Evolutionary conservation across 2,797 vertebrate genomes (phyloP), one percentile per base, ranked within the genome.

Genomic region (Gallinago nigripennis): DNA sequence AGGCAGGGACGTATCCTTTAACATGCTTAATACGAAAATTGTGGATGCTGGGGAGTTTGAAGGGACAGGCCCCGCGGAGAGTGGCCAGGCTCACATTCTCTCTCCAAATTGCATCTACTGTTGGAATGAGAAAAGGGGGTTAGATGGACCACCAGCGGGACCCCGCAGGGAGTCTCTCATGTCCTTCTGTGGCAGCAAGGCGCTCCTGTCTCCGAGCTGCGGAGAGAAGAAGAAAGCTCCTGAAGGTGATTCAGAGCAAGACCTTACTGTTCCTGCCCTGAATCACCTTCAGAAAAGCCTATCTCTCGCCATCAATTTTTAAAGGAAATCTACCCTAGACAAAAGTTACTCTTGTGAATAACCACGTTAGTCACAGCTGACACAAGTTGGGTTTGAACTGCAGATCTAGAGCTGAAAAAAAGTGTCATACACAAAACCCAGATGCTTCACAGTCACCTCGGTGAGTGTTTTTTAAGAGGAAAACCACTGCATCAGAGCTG

Each of bases 171-270:
- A 86, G 11, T 68, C 68, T 79, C 46, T 86, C 81, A 23, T 80
- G 25, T 82, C 58, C 43, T 86, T 70, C 27, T 0, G 5, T 63
- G 45, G 73, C 46, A 72, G 37, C 12, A 23, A 86, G 57, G 28
- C 6, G 3, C 20, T 92, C 20, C 56, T 66, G 11, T 53, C 83
- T 89, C 61, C 0, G 0, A n/a, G 35, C 20, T 6, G 8, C 53
- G 68, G 70, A 92, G 83, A 88, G 86, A 63, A 68, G 56, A 82
- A 80, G 45, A 70, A 92, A 69, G n/a, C n/a, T 90, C 31, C 43
- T 94, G 83, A 85, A 90, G 90, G 75, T 96, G 93, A 95, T 88
- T 96, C 95, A 95, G 90, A 82, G 39, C 11, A 45, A 76, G 72
- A 87, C 56, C n/a, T 70, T 60, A 76, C 94, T 93, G 56, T 73